Evolutionary conservation across 2,113 vertebrate species (phyloP), one percentile per base, ranked within the genome.

Genomic region (Okapia johnstoni): DNA sequence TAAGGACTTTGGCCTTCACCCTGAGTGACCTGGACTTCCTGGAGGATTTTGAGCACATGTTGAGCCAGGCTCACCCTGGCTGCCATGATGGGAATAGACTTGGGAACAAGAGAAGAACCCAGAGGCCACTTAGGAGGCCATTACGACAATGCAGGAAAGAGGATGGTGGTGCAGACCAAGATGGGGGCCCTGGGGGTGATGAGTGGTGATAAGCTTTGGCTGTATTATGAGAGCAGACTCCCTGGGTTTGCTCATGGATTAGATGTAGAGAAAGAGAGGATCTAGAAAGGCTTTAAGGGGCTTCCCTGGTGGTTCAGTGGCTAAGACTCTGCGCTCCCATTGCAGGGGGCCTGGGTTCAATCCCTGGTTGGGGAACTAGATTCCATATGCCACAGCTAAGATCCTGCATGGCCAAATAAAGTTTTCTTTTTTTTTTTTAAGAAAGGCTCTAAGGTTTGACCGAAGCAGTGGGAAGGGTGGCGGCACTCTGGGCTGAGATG

Each of bases 131-230:
- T 40, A 4, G 28, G 50, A 76, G 23, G 43, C 48, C 63, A 5
- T 2, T 2, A 12, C 15, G 0, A 15, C 17, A 1, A 6, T 6
- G 60, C 2, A 3, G 84, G 61, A 17, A 2, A 30, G 84, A 15
- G 40, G 60, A 4, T 1, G 0, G 0, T 15, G 54, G n/a, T 6
- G 7, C 12, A 12, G 40, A 7, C 48, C 28, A 7, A 6, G 9
- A 2, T 8, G 5, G 17, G 36, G 1, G 7, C 55, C 36, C 66
- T 52, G 0, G 63, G 3, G 3, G 9, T 5, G 55, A 7, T 7
- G 23, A 33, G 40, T 14, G 6, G 4, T 8, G 52, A 4, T 13
- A 7, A 30, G 19, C 13, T 33, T 19, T n/a, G 61, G 46, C 0
- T 60, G 11, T 25, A 2, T 48, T 54, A 70, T 60, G 80, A 54